phyloP scores from a whole-genome alignment of 2,888 invertebrate genomes.

The Phania funesta region DNA sequence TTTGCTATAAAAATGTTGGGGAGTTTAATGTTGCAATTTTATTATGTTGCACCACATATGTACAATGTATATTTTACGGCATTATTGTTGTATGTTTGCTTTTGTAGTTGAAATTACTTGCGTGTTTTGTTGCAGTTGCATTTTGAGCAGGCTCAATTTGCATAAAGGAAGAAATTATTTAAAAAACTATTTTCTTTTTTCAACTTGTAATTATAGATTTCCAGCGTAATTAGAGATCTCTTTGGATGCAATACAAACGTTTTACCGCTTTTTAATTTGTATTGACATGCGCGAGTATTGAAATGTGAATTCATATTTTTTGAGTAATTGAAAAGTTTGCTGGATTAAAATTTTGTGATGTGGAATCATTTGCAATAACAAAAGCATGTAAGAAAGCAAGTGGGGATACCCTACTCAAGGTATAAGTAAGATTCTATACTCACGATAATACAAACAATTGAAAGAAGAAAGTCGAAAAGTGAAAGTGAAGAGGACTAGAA shows the following conservation, averaged over 20 bases:
- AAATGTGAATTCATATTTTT: neutral
- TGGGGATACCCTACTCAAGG: too few species aligned
- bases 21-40: slow-evolving; percentile 53
- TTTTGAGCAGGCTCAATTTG: slow-evolving; percentile 23
- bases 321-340: neutral
- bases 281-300: neutral
- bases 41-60: neutral
- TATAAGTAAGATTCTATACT: too few species aligned
- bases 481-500: too few species aligned
- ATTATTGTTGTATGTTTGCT: slow-evolving; percentile 9
- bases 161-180: slow-evolving; percentile 59
- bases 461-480: too few species aligned
- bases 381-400: neutral
- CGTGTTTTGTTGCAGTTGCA: slow-evolving; percentile 48
- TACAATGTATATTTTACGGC: too few species aligned
- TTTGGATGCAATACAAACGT: slow-evolving; percentile 10
- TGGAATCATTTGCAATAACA: neutral
- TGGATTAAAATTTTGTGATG: neutral
- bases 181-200: neutral
- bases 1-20: slow-evolving; percentile 18
- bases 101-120: slow-evolving; percentile 22
- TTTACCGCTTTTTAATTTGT: slow-evolving; percentile 19
- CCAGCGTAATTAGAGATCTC: slow-evolving; percentile 29
- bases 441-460: too few species aligned
- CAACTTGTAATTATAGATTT: slow-evolving; percentile 45